Evolutionary conservation across 2,113 vertebrate genomes (phyloP).

Genomic region (Albula goreensis): DNA sequence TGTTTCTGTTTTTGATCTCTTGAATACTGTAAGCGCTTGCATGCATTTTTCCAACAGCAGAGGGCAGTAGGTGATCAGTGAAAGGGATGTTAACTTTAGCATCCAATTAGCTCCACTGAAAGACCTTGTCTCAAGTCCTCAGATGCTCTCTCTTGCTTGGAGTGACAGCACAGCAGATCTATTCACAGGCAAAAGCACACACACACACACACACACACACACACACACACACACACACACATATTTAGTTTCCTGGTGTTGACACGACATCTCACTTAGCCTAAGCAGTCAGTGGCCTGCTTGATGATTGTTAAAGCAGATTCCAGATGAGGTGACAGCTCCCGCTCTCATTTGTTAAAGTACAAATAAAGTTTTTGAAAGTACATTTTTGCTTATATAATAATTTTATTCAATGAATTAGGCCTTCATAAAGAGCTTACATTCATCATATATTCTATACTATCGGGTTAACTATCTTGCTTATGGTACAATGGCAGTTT

Average conservation of each 20-base stretch:
- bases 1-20: neutral
- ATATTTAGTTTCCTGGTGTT: neutral
- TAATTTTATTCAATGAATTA: too few species aligned
- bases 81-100: neutral
- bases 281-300: neutral
- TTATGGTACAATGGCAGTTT: neutral
- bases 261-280: neutral
- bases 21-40: neutral
- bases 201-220: too few species aligned
- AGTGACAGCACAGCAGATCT: constrained; percentile 30
- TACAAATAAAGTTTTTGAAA: too few species aligned
- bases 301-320: too few species aligned
- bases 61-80: neutral
- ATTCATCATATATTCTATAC: neutral
- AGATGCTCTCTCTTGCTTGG: neutral
- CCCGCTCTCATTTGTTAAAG: too few species aligned
- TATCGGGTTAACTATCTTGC: neutral
- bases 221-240: neutral
- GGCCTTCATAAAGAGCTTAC: too few species aligned
- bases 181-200: neutral
- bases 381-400: too few species aligned
- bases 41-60: neutral
- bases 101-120: neutral
- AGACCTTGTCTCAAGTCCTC: neutral
- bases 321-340: too few species aligned